phyloP scores from a whole-genome alignment of 2,888 invertebrate species.

The Crioceris asparagi region DNA sequence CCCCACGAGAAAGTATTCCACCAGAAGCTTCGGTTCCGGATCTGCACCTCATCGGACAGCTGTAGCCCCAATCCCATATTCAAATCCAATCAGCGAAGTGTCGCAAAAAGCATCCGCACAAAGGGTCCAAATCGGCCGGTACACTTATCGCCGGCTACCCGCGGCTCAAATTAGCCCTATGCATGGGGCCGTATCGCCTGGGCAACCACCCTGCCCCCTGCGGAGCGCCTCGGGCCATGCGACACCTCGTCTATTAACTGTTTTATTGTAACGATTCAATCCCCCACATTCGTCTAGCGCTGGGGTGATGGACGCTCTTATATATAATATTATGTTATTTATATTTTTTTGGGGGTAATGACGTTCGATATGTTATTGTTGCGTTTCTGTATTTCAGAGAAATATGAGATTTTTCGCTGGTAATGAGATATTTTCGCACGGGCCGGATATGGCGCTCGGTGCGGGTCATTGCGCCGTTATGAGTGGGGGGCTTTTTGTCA shows the following conservation, averaged over 20 bases:
- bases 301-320: too few relatives aligned
- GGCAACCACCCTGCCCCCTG: constrained; percentile 31
- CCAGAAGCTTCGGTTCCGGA: not conserved
- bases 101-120: constrained; percentile 29
- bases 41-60: not conserved
- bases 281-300: too few relatives aligned
- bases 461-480: too few relatives aligned
- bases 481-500: too few relatives aligned
- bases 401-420: constrained; percentile 25
- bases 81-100: constrained; percentile 37
- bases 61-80: constrained; percentile 23
- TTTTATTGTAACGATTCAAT: constrained; percentile 41
- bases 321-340: constrained; percentile 21
- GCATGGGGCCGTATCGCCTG: constrained; percentile 32
- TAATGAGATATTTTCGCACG: constrained; percentile 32
- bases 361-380: constrained; percentile 30
- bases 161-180: constrained; percentile 39
- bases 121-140: constrained; percentile 29
- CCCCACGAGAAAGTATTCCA: too few relatives aligned
- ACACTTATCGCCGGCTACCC: constrained; percentile 38
- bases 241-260: constrained; percentile 42
- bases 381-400: constrained; percentile 29
- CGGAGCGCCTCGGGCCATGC: constrained; percentile 34
- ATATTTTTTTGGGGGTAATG: constrained; percentile 32
- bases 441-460: constrained; percentile 16